Percentiles rank a stretch among this genome's conserved stretches.
phyloP scores from a whole-genome alignment of 1,140 invertebrate species.

The Bombus consobrinus region DNA sequence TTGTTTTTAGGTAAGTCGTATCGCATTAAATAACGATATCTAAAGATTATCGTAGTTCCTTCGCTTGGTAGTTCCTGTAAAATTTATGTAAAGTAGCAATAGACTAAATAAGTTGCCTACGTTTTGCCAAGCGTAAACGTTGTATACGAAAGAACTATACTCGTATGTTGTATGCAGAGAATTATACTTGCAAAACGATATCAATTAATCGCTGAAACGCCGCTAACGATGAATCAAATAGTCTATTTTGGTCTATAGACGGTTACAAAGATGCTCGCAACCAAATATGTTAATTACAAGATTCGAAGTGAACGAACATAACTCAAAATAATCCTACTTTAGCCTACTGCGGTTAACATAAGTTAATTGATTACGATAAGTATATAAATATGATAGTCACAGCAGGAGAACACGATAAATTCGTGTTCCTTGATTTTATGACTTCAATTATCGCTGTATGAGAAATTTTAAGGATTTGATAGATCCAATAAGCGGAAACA shows the following conservation, averaged over 20 bases:
- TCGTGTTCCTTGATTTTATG: background rate
- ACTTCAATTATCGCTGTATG: no score
- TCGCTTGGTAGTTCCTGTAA: no score
- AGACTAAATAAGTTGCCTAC: background rate
- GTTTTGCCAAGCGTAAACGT: no score
- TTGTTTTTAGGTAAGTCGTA: conserved; percentile 25
- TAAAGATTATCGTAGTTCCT: background rate
- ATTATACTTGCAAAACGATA: no score
- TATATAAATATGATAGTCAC: background rate
- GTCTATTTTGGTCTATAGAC: background rate
- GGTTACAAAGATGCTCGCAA: background rate
- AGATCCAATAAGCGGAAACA: no score
- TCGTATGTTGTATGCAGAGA: no score
- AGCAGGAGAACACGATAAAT: background rate
- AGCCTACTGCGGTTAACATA: no score
- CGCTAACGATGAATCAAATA: background rate
- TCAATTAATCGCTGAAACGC: background rate
- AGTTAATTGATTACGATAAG: background rate
- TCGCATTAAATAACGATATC: background rate
- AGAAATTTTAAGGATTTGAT: no score
- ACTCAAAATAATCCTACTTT: no score
- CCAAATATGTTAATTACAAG: no score
- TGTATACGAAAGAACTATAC: no score
- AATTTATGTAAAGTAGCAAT: background rate
- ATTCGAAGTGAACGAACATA: no score